A percentile compares a stretch with the other conserved stretches of the same genome.
Evolutionary conservation across 2,113 vertebrate genomes (phyloP).

Genomic region (Macrotis lagotis): DNA sequence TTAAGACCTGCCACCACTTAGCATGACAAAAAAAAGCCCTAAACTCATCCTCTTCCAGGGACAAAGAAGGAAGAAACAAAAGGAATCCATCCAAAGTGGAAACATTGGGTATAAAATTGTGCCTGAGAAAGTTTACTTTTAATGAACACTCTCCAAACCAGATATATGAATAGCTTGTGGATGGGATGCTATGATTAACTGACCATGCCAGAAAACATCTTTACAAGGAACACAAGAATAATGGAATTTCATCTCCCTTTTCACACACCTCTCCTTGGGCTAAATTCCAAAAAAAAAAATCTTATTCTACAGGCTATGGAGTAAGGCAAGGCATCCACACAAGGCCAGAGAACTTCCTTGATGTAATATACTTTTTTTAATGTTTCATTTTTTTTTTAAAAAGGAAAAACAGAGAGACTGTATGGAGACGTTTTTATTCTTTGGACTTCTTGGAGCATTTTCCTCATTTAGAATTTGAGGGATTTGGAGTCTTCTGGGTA

Average conservation of each 20-base stretch:
- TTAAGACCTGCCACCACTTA: neutral
- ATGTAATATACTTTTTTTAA: neutral
- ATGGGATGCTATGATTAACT: neutral
- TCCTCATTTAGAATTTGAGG: neutral
- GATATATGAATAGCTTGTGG: neutral
- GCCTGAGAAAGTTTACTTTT: neutral
- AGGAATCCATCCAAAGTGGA: neutral
- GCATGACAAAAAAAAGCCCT: neutral
- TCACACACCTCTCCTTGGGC: neutral
- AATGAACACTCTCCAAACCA: neutral
- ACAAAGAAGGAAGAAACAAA: neutral
- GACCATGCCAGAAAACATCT: neutral
- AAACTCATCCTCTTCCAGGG: neutral
- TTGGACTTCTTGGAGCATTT: neutral
- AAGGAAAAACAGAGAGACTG: neutral
- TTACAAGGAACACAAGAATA: neutral
- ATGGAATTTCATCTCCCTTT: neutral
- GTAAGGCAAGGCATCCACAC: neutral
- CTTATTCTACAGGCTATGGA: neutral
- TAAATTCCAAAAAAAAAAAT: neutral
- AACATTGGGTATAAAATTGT: neutral
- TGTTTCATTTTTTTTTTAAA: neutral
- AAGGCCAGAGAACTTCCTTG: neutral
- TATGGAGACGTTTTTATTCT: neutral
- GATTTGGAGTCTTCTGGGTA: neutral